phyloP scores from a whole-genome alignment of 2,797 vertebrate species.

The Mormyrops boulengeri region DNA sequence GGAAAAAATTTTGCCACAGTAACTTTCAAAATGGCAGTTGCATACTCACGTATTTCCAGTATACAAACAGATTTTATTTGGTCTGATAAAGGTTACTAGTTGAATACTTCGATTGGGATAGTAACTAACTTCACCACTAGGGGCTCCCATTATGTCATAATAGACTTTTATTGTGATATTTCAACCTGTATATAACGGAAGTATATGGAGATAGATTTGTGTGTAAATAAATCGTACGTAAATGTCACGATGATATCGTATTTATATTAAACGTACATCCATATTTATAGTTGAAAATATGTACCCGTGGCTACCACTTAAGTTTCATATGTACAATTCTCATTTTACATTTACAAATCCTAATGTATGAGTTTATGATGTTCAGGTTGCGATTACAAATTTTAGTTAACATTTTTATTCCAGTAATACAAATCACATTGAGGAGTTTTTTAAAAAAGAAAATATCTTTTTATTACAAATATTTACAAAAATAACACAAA shows the following conservation, averaged over 20 bases:
- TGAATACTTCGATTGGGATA: neutral
- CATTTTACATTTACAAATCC: neutral
- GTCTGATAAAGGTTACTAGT: neutral
- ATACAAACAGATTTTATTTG: neutral
- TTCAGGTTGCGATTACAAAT: neutral
- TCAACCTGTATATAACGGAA: neutral
- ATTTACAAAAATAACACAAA: neutral
- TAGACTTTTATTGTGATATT: neutral
- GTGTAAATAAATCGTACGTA: neutral
- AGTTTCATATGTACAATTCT: neutral
- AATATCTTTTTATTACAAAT: neutral
- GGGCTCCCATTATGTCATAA: neutral
- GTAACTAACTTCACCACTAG: neutral
- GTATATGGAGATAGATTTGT: neutral
- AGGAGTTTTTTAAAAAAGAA: neutral
- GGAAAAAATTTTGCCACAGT: neutral
- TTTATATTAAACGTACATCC: neutral
- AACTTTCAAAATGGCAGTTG: neutral
- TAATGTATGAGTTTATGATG: neutral
- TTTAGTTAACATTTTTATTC: neutral
- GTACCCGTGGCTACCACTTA: neutral
- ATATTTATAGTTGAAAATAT: neutral
- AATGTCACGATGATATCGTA: neutral
- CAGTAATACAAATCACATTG: neutral
- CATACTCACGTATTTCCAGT: neutral